Percentiles rank a stretch among this genome's conserved stretches.
Conservation (phyloP, 2,888 invertebrate species). For the Monochamus alternatus region DNA sequence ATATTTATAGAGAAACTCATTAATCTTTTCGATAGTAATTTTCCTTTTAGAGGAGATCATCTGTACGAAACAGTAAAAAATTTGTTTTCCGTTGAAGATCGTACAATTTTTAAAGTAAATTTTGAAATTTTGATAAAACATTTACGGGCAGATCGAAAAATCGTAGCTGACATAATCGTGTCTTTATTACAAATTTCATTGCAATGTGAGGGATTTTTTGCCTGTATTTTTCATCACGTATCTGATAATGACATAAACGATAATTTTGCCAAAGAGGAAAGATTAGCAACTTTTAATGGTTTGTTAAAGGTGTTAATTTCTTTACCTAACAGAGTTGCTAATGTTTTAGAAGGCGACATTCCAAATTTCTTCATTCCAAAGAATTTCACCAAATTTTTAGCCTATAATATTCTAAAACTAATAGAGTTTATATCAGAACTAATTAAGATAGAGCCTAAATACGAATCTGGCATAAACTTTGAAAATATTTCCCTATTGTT, state of each 20-base stretch:
- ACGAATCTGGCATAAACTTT: constrained; percentile 63
- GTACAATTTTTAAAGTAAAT: constrained; percentile 71
- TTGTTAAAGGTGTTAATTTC: constrained; percentile 78
- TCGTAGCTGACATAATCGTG: constrained; percentile 65
- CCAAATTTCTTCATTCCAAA: constrained; percentile 75
- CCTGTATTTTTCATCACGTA: constrained; percentile 66
- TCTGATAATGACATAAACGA: constrained; percentile 53
- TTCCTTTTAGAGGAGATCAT: constrained; percentile 72
- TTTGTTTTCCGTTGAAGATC: constrained; percentile 75
- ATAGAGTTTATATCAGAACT: constrained; percentile 76
- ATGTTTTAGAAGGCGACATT: constrained; percentile 74
- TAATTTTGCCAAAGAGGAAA: constrained; percentile 65
- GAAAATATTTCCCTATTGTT: constrained; percentile 68
- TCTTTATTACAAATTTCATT: constrained; percentile 71
- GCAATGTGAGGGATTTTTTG: constrained; percentile 75
- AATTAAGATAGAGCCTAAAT: constrained; percentile 61
- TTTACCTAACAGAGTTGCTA: constrained; percentile 82
- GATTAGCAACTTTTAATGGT: constrained; percentile 63
- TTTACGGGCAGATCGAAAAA: constrained; percentile 70
- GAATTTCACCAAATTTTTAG: constrained; percentile 75
- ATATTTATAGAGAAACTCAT: constrained; percentile 73
- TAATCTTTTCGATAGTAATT: constrained; percentile 73
- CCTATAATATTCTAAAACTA: constrained; percentile 76
- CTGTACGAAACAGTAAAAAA: constrained; percentile 70
- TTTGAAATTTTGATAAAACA: constrained; percentile 71